Conservation (phyloP, 2,797 vertebrate species). For the Myotis daubentonii region DNA sequence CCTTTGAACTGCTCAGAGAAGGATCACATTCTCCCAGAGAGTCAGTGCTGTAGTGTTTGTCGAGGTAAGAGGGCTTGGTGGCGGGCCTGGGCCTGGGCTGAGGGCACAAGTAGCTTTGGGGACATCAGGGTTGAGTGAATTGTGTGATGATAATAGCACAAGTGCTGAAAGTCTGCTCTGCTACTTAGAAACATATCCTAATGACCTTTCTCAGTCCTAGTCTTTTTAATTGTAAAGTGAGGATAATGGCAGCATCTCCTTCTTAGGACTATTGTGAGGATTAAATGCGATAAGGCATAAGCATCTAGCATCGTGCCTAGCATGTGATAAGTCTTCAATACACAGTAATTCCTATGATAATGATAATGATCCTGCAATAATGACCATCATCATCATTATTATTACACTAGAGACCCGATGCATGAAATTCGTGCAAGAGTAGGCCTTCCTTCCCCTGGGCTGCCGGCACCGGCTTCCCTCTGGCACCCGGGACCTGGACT, state of each 20-base stretch:
- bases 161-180: not conserved
- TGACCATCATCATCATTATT: not conserved
- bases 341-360: constrained; percentile 15
- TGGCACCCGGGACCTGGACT: too few relatives aligned
- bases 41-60: constrained; percentile 95
- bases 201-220: not conserved
- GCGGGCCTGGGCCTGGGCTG: not conserved
- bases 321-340: not conserved
- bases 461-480: too few relatives aligned
- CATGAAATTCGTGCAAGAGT: too few relatives aligned
- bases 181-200: not conserved
- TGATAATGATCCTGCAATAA: constrained; percentile 37
- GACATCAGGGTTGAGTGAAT: not conserved
- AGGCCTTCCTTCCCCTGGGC: too few relatives aligned
- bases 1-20: constrained; percentile 92
- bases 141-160: not conserved
- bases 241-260: not conserved
- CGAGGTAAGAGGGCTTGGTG: constrained; percentile 88
- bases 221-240: not conserved
- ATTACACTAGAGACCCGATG: too few relatives aligned
- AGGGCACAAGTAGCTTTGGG: not conserved
- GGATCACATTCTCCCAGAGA: constrained; percentile 93
- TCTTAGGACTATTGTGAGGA: constrained; percentile 21
- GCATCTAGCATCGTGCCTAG: not conserved
- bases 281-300: not conserved